phyloP scores from a whole-genome alignment of 2,113 vertebrate species.

The Micromys minutus region DNA sequence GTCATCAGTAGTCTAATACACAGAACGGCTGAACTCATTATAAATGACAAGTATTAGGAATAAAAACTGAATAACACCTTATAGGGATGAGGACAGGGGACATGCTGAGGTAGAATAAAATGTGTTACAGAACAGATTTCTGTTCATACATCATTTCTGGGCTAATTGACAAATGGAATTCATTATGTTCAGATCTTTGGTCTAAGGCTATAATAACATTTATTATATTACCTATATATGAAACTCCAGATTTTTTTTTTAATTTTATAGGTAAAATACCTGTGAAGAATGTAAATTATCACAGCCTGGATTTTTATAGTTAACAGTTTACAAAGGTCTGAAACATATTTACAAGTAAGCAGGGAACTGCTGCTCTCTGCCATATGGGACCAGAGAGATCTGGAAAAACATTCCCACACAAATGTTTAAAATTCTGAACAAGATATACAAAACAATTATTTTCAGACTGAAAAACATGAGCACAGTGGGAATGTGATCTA shows the following conservation, averaged over 20 bases:
- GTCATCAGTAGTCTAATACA: not conserved
- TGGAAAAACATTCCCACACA: not conserved
- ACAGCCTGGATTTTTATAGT: not conserved
- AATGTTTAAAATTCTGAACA: conserved; percentile 6
- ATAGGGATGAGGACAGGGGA: not conserved
- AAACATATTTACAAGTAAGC: not conserved
- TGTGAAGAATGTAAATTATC: not conserved
- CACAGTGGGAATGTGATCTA: not conserved
- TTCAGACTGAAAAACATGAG: not conserved
- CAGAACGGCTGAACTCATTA: not conserved
- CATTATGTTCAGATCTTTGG: not conserved
- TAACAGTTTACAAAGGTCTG: not conserved
- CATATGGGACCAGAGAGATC: not conserved
- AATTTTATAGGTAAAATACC: not conserved
- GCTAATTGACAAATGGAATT: not conserved
- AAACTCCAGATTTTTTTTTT: not conserved
- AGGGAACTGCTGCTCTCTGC: not conserved
- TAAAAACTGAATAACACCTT: not conserved
- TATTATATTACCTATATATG: not conserved
- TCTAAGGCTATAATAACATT: not conserved
- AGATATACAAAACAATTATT: not conserved
- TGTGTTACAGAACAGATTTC: not conserved
- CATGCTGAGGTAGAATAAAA: not conserved
- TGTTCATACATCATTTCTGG: not conserved
- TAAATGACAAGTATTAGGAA: not conserved